Conservation (phyloP, 2,113 vertebrate genomes). For the Nesoenas mayeri region DNA sequence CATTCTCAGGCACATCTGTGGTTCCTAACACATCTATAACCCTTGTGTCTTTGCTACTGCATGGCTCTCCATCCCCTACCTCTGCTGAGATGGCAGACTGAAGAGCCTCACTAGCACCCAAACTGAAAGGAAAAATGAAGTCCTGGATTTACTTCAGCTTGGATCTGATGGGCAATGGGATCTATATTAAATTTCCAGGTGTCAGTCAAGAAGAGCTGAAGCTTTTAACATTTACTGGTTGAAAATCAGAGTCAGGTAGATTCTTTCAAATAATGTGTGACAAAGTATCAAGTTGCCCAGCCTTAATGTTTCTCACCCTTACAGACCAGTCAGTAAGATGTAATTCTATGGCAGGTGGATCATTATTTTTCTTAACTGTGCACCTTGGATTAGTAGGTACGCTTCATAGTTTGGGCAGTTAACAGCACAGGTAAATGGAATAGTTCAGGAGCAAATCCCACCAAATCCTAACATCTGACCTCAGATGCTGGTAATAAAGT, state of each 20-base stretch:
- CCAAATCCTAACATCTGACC: not conserved
- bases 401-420: not conserved
- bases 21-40: no score
- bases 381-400: not conserved
- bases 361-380: not conserved
- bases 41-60: no score
- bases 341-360: not conserved
- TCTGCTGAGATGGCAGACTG: no score
- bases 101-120: not conserved
- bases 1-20: no score
- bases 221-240: not conserved
- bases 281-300: not conserved
- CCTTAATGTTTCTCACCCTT: not conserved
- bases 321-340: not conserved
- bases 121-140: not conserved
- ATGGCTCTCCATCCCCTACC: no score
- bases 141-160: not conserved
- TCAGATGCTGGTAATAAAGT: not conserved
- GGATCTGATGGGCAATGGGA: not conserved
- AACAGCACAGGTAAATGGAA: not conserved
- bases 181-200: not conserved
- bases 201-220: not conserved
- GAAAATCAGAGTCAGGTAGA: not conserved
- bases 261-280: not conserved
- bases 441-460: not conserved